Conservation (phyloP, 2,113 vertebrate species). For the Prochilodus magdalenae region DNA sequence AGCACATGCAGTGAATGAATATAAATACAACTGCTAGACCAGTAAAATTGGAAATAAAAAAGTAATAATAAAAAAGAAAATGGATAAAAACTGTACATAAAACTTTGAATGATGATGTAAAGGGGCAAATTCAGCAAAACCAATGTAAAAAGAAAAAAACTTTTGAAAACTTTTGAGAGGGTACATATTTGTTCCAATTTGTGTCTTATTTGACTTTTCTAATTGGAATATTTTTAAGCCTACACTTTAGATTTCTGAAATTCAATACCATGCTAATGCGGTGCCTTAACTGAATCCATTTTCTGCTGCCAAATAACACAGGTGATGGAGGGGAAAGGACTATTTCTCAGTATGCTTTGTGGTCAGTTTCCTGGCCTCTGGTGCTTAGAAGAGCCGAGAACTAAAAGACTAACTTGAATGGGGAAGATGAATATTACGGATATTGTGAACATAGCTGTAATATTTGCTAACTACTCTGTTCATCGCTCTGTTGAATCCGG, state of each 20-base stretch:
- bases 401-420: not conserved
- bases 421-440: not conserved
- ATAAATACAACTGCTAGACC: not conserved
- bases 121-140: not conserved
- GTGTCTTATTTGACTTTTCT: slow-evolving; percentile 16
- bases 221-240: not conserved
- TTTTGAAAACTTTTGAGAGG: not conserved
- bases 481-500: not conserved
- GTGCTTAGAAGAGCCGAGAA: slow-evolving; percentile 2
- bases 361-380: not conserved
- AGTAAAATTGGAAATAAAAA: not conserved
- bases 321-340: not conserved
- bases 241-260: not conserved
- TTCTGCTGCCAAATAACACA: not conserved
- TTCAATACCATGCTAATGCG: slow-evolving; percentile 17
- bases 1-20: not conserved
- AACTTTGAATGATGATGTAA: not conserved
- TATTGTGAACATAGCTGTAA: not conserved
- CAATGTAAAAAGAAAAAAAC: no score
- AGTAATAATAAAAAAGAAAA: not conserved
- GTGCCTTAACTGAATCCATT: slow-evolving; percentile 38
- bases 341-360: slow-evolving; percentile 11
- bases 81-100: not conserved
- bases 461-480: not conserved
- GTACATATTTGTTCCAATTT: not conserved